Evolutionary conservation across 2,888 invertebrate genomes (phyloP).

Genomic region (Euplagia quadripunctaria): DNA sequence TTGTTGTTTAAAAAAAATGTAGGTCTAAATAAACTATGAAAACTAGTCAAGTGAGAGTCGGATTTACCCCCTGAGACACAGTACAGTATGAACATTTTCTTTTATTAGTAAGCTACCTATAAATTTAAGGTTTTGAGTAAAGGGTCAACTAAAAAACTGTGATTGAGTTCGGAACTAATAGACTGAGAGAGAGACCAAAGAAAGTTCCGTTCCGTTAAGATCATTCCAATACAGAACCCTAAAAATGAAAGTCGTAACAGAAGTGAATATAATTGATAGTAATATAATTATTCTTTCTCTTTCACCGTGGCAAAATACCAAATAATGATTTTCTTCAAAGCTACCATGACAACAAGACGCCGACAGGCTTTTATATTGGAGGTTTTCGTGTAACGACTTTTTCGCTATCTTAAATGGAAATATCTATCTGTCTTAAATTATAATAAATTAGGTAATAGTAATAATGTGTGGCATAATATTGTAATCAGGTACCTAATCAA

Average conservation of each 20-base stretch:
- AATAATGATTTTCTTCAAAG: neutral
- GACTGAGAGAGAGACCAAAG: too few species aligned
- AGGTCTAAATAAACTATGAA: slow-evolving; percentile 15
- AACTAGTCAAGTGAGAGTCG: slow-evolving; percentile 4
- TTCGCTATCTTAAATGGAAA: too few species aligned
- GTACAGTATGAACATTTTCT: neutral
- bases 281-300: neutral
- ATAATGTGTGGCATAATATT: too few species aligned
- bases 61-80: neutral
- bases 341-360: neutral
- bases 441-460: too few species aligned
- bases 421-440: too few species aligned
- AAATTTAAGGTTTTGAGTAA: neutral
- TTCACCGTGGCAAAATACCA: neutral
- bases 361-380: too few species aligned
- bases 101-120: neutral
- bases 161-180: neutral
- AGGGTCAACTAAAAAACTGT: neutral
- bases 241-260: neutral
- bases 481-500: too few species aligned
- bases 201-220: neutral
- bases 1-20: slow-evolving; percentile 1
- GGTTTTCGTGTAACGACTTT: too few species aligned
- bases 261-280: slow-evolving; percentile 8
- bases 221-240: neutral